Conservation (phyloP, 2,888 invertebrate species). For the Tortrix viridana region DNA sequence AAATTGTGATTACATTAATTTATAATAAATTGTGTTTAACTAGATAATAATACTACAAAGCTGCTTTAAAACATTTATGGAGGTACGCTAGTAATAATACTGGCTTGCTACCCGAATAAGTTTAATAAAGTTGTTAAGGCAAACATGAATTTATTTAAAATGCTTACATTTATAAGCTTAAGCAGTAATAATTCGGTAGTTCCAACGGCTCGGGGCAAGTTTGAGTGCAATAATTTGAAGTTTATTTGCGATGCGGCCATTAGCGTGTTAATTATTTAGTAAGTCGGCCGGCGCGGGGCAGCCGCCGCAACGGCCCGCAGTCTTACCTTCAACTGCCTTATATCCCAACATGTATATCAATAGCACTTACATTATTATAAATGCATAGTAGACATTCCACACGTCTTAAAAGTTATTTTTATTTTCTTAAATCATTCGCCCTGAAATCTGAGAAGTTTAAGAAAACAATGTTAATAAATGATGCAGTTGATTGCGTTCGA, state of each 20-base stretch:
- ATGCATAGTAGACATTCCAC: not conserved
- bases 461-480: not conserved
- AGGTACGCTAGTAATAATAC: constrained; percentile 21
- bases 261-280: constrained; percentile 78
- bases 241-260: constrained; percentile 79
- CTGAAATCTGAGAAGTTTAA: not conserved
- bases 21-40: not conserved
- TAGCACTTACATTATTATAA: not conserved
- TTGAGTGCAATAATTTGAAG: constrained; percentile 74
- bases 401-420: too few relatives aligned
- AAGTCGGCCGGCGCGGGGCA: constrained; percentile 46
- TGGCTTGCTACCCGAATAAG: constrained; percentile 7
- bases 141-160: constrained; percentile 32
- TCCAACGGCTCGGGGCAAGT: constrained; percentile 50
- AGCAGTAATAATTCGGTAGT: constrained; percentile 34
- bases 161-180: constrained; percentile 35
- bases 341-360: constrained; percentile 4
- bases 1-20: too few relatives aligned
- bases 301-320: constrained; percentile 11
- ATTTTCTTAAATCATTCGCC: too few relatives aligned
- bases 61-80: constrained; percentile 15
- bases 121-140: constrained; percentile 22
- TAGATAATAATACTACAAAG: constrained; percentile 3
- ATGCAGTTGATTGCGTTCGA: not conserved
- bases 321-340: constrained; percentile 23